Evolutionary conservation across 2,888 invertebrate genomes (phyloP), one percentile per base, ranked within the genome.

Genomic region (Philaethria dido): DNA sequence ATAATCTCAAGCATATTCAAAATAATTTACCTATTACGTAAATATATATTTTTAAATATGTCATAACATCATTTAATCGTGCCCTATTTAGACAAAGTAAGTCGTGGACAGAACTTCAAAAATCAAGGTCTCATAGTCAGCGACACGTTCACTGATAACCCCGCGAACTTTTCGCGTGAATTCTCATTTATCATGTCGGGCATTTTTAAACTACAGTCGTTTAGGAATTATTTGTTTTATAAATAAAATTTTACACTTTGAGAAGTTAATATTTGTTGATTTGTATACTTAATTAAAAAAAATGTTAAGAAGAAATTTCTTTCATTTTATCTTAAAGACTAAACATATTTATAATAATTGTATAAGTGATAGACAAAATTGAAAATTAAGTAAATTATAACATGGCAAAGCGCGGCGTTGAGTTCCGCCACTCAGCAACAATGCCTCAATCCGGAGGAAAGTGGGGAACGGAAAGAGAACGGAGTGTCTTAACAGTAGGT

Each of bases 131-230:
- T 48, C 42, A 16, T 33, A 54, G 29, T 9, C 59, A 39, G 18
- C 62, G 69, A 45, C 67, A 72, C 64, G 67, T 66, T 72, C 60
- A 25, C 45, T 54, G 66, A 71, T 71, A 70, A 66, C 70, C 70
- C 60, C 8, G 36, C 39, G 68, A 68, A 55, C 69, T 66, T 45
- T 39, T 65, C 64, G 60, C 62, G 59, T 55, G 60, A 61, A 68
- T 60, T 62, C 42, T 54, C 64, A 60, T 60, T 68, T 68, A 68
- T 68, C 68, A 57, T 33, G 11, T 9, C 14, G 62, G 50, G 22
- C 39, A 22, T 62, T 62, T 62, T 62, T 62, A 48, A 62, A 16
- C 16, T 25, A n/a, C 45, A 55, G 20, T 39, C 16, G 22, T 42
- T 57, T 39, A 25, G 14, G 11, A 57, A 1, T 57, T 16, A 39